Base-by-base conservation (phyloP, 23 tunicate genomes). In the Aplidium turbinatum region DNA sequence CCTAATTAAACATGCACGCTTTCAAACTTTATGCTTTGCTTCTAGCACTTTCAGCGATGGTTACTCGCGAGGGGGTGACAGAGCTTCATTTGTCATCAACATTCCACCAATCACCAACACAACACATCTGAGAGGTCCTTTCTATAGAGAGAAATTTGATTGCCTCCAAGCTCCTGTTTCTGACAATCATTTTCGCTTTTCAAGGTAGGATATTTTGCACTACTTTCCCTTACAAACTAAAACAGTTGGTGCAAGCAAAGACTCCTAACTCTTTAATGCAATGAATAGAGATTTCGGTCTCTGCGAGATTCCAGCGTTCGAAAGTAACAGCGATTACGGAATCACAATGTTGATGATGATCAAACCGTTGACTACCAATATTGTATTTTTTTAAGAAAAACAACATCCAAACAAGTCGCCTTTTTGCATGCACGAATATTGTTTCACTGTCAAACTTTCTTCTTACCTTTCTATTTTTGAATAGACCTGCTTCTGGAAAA, bases 161-260 rank as follows among this genome's bases (percentile, higher is more conserved):
- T 88, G 96, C 42, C 48, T 88, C 24, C 57, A 50, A 11, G 87
- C 96, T 23, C 80, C 80, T 16, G 58, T 54, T 19, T 61, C 79
- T 3, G 82, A 88, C 27, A 68, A 81, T 52, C 96, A 88, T 45
- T 81, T 88, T 75, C 68, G 96, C 60, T 88, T 88, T 36, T 88
- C 79, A 42, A 73, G 84, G 94, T 87, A 69, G 5, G 19, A 42
- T 16, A 9, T 42, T 42, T 42, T n/a, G n/a, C n/a, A n/a, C n/a
- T n/a, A n/a, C n/a, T n/a, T n/a, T n/a, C n/a, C n/a, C n/a, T n/a
- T n/a, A n/a, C n/a, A n/a, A n/a, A n/a, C n/a, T n/a, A n/a, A n/a
- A n/a, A n/a, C n/a, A n/a, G n/a, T n/a, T n/a, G n/a, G n/a, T n/a
- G n/a, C n/a, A n/a, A n/a, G n/a, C n/a, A n/a, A n/a, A n/a, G n/a